Evolutionary conservation across 2,888 invertebrate genomes (phyloP).

Genomic region (Drosophila infuscata): DNA sequence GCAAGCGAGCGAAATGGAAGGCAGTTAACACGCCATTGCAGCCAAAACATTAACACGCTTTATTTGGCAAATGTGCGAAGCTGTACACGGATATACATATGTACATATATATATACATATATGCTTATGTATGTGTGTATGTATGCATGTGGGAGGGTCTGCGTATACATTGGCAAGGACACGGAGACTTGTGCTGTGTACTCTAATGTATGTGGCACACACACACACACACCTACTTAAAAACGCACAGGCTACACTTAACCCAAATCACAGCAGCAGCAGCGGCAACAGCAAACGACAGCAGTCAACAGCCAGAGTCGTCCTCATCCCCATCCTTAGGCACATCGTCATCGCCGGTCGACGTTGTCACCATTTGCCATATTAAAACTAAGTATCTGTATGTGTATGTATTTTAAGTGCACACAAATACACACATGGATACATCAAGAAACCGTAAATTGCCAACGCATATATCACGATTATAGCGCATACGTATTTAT

Average conservation of each 20-base stretch:
- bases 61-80: constrained; percentile 72
- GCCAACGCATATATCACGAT: constrained; percentile 75
- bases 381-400: constrained; percentile 59
- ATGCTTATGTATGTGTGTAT: neutral
- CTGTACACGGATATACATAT: neutral
- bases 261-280: constrained; percentile 74
- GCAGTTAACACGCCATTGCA: constrained; percentile 80
- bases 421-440: constrained; percentile 28
- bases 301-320: constrained; percentile 45
- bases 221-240: constrained; percentile 72
- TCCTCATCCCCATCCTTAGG: constrained; percentile 33
- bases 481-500: constrained; percentile 71
- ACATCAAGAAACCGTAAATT: constrained; percentile 67
- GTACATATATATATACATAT: neutral
- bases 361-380: constrained; percentile 69
- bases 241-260: constrained; percentile 77
- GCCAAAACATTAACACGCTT: constrained; percentile 79
- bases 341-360: constrained; percentile 35
- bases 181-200: constrained; percentile 30
- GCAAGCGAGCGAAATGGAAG: constrained; percentile 74
- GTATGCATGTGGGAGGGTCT: neutral
- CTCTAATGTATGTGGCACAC: constrained; percentile 29
- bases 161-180: constrained; percentile 64
- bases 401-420: constrained; percentile 33
- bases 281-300: constrained; percentile 27